Evolutionary conservation across 2,888 invertebrate genomes (phyloP), one percentile per base, ranked within the genome.

Genomic region (Nasonovia ribisnigri): DNA sequence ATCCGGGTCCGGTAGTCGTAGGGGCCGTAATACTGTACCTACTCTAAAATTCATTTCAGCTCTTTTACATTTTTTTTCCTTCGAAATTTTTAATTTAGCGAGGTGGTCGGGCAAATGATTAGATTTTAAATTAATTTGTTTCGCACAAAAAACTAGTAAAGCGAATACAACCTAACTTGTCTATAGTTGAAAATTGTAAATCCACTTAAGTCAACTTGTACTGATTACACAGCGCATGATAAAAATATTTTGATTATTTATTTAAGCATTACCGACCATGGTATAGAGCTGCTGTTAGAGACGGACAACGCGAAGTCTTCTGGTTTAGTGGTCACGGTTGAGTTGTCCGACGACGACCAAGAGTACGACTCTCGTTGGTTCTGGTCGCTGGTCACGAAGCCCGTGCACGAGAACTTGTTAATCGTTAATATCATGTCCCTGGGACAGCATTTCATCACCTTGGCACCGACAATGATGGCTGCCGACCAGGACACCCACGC

Each of bases 381-480:
- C 20, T 84, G 46, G 46, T 60, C 57, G 26, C 57, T 48, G 0
- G 57, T 43, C 20, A 46, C 48, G 57, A 86, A 93, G 3, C 60
- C 93, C 42, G 36, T 60, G 57, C 93, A 93, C 86, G 93, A 51
- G 54, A n/a, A 48, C 57, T 67, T 77, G 86, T 93, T 90, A 16
- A 84, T 84, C 13, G 46, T 60, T 29, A 93, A 42, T 29, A 93
- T 84, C 86, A 43, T 60, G 43, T 93, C 93, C 13, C 84, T 90
- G 16, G 93, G 93, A 90, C 93, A 93, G 46, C 93, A 93, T 86
- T 93, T 93, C 11, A 42, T 90, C 48, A 93, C 90, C n/a, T 90
- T 90, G 13, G 24, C 92, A 26, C 36, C 84, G n/a, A 20, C 54
- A 43, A 3, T 36, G 16, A 10, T 6, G 36, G 20, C 24, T 0